phyloP scores from a whole-genome alignment of 2,797 vertebrate genomes.

The Cryptoprocta ferox region DNA sequence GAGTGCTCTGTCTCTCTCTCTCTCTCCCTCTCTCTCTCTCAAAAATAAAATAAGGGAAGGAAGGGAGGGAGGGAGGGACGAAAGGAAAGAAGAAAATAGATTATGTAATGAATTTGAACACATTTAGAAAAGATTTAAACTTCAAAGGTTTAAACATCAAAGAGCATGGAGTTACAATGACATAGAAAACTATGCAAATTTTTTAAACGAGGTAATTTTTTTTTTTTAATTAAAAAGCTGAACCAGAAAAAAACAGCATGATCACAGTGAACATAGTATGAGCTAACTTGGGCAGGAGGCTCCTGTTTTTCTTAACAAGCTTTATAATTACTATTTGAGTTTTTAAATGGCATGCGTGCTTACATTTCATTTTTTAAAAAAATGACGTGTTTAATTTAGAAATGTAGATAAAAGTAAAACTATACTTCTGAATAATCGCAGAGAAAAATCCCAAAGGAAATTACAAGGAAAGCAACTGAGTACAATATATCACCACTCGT shows the following conservation, averaged over 20 bases:
- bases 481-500: accelerated
- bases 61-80: no score
- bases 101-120: background rate
- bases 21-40: no score
- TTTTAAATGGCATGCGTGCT: background rate
- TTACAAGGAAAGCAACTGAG: background rate
- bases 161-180: background rate
- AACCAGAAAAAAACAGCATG: no score
- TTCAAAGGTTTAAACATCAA: background rate
- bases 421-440: background rate
- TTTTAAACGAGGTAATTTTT: background rate
- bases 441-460: background rate
- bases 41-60: no score
- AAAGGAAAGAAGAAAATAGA: background rate
- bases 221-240: background rate
- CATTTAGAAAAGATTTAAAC: background rate
- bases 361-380: background rate
- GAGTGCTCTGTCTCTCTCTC: no score
- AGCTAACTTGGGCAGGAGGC: background rate
- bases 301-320: background rate
- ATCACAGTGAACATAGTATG: accelerated
- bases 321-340: background rate
- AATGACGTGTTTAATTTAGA: background rate
- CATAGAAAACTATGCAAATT: background rate
- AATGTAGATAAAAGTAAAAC: background rate